Conservation (phyloP, 2,888 invertebrate species). For the Aspidiotus destructor region DNA sequence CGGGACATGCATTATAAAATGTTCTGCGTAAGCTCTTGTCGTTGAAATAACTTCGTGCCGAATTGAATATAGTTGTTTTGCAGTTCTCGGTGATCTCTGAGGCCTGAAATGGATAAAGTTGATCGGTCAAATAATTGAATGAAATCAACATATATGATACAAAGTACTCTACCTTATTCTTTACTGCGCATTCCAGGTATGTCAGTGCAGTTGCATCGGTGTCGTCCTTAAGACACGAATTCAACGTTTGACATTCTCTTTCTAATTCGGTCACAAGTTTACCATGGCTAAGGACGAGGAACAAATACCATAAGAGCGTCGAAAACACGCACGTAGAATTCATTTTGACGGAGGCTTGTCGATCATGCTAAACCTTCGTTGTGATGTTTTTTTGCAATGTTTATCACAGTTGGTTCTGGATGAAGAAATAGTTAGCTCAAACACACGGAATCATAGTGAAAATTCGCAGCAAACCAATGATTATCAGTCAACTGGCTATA, state of each 20-base stretch:
- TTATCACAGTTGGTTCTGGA: no score
- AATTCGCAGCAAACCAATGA: no score
- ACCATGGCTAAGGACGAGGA: no score
- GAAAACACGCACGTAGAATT: no score
- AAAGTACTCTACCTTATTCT: background rate
- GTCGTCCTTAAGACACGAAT: background rate
- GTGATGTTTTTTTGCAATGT: no score
- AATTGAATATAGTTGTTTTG: background rate
- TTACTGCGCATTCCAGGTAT: background rate
- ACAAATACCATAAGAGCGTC: no score
- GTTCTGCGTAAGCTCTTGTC: background rate
- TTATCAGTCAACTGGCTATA: no score
- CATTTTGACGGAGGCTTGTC: no score
- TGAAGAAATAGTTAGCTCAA: no score
- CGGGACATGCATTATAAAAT: background rate
- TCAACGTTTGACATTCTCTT: background rate
- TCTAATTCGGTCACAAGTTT: no score
- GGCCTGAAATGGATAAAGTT: background rate
- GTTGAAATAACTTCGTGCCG: background rate
- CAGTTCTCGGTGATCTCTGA: background rate
- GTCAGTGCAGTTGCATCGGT: background rate
- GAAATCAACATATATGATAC: background rate
- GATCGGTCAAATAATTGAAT: background rate
- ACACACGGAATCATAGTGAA: no score
- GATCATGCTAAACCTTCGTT: no score